phyloP scores from a whole-genome alignment of 2,888 invertebrate species.

The Drosophila subsilvestris region DNA sequence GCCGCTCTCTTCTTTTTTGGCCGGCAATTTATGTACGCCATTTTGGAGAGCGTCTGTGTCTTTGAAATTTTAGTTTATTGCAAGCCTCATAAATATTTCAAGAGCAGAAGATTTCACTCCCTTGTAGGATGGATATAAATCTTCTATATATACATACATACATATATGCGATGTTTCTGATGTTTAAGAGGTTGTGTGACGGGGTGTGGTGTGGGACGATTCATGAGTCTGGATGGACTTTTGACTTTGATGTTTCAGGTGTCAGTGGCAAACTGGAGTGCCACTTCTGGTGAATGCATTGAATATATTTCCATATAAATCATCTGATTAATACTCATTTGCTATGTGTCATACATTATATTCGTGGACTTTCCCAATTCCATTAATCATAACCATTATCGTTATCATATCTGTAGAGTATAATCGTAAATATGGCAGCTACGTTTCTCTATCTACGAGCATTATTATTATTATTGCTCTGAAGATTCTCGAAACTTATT shows the following conservation, averaged over 20 bases:
- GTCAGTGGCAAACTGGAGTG: not conserved
- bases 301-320: too few species aligned
- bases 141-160: conserved; percentile 10
- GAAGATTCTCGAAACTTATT: conserved; percentile 9
- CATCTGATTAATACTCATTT: not conserved
- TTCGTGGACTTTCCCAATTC: not conserved
- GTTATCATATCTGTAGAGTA: conserved; percentile 23
- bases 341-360: not conserved
- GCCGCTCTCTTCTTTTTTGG: conserved; percentile 10
- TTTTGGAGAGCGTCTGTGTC: conserved; percentile 62
- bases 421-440: conserved; percentile 9
- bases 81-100: conserved; percentile 64
- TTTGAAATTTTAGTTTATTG: conserved; percentile 67
- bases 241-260: conserved; percentile 5
- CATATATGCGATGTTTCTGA: conserved; percentile 10
- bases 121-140: conserved; percentile 10
- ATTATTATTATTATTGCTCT: not conserved
- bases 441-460: not conserved
- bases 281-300: too few species aligned
- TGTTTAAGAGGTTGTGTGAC: not conserved
- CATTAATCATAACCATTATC: conserved; percentile 11
- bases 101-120: conserved; percentile 49
- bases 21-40: conserved; percentile 63
- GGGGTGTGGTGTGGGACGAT: not conserved
- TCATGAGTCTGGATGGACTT: conserved; percentile 25